phyloP scores from a whole-genome alignment of 2,797 vertebrate genomes.

The Lacerta bilineata region DNA sequence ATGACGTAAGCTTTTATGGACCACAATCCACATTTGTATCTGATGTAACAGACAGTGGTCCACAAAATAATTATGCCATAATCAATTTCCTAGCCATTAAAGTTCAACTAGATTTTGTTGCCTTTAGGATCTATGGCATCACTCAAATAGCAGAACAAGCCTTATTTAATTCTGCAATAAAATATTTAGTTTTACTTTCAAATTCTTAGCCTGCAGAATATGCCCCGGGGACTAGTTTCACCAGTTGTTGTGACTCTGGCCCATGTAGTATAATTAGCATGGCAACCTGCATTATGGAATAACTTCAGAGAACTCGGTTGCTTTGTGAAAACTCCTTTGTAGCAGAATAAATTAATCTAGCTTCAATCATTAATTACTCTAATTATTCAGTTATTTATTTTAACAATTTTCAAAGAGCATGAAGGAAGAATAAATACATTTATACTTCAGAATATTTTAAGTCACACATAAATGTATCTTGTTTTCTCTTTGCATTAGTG shows the following conservation, averaged over 20 bases:
- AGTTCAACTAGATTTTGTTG: neutral
- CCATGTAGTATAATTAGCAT: slow-evolving; percentile 32
- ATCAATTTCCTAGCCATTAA: neutral
- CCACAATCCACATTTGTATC: neutral
- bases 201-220: slow-evolving; percentile 43
- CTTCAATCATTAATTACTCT: neutral
- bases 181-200: neutral
- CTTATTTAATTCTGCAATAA: slow-evolving; percentile 57
- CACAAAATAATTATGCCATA: neutral
- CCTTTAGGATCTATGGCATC: slow-evolving; percentile 70
- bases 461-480: slow-evolving; percentile 66
- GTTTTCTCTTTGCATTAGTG: slow-evolving; percentile 59
- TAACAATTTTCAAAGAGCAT: slow-evolving; percentile 58
- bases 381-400: slow-evolving; percentile 10
- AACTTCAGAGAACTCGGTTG: slow-evolving; percentile 35
- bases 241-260: slow-evolving; percentile 24
- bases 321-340: neutral
- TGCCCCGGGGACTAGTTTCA: slow-evolving; percentile 60
- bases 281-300: slow-evolving; percentile 27
- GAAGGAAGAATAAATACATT: slow-evolving; percentile 65
- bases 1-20: too few species aligned
- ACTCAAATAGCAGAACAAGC: slow-evolving; percentile 75
- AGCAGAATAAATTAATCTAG: neutral
- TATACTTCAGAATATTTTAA: slow-evolving; percentile 66
- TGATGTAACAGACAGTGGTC: neutral